phyloP scores from a whole-genome alignment of 2,797 vertebrate genomes.

The Australoheros facetus region DNA sequence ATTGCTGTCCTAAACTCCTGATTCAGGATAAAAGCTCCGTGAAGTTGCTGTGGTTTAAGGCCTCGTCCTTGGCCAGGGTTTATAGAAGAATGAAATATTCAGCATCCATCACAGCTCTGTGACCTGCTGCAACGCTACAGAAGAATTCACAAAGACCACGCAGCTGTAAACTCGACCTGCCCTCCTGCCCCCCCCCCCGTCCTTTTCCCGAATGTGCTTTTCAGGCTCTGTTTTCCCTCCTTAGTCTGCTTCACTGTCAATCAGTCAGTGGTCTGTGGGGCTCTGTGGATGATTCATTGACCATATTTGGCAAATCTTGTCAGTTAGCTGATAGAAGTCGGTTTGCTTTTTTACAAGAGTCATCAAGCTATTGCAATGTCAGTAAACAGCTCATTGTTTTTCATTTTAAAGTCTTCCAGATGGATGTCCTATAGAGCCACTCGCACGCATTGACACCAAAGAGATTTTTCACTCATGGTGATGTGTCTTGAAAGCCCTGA shows the following conservation, averaged over 20 bases:
- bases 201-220: neutral
- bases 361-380: neutral
- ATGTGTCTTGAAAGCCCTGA: slow-evolving; percentile 9
- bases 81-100: slow-evolving; percentile 56
- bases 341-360: neutral
- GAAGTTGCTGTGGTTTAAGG: slow-evolving; percentile 17
- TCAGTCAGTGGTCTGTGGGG: accelerated
- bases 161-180: slow-evolving; percentile 18
- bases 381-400: neutral
- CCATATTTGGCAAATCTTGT: slow-evolving; percentile 14
- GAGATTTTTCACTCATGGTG: neutral
- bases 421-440: neutral
- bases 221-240: neutral
- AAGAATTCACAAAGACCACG: slow-evolving; percentile 34
- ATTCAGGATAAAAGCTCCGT: neutral
- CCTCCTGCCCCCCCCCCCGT: neutral
- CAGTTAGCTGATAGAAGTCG: neutral
- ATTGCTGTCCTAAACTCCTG: slow-evolving; percentile 5
- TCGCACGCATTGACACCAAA: neutral
- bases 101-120: slow-evolving; percentile 21
- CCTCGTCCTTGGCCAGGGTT: slow-evolving; percentile 47
- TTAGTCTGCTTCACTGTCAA: neutral
- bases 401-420: slow-evolving; percentile 6
- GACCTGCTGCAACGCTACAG: slow-evolving; percentile 21
- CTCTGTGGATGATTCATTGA: slow-evolving; percentile 10